These are phyloP conservation scores for Ochotona princeps DNA, from an alignment of 2,113 vertebrate genomes.

Conservation along the genomic window DNA sequence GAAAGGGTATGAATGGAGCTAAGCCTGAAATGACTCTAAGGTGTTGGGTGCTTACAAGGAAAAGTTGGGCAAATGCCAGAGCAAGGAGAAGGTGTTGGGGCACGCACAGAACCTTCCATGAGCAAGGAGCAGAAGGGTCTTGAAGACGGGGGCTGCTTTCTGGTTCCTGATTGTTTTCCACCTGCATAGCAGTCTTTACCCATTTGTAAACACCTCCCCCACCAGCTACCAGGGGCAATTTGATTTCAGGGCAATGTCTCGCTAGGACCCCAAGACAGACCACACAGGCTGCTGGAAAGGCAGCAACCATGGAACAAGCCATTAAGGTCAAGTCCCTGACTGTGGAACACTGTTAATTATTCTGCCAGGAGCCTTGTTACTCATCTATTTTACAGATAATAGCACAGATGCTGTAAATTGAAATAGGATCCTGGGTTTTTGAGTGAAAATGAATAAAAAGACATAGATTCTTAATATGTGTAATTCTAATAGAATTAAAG, in stretches of 20 bases:
- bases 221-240: neutral
- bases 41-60: neutral
- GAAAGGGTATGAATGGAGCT: neutral
- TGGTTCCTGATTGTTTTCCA: neutral
- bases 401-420: conserved; percentile 71
- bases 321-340: conserved; percentile 2
- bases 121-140: neutral
- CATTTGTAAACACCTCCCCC: neutral
- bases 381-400: conserved; percentile 56
- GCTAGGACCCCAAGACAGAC: neutral
- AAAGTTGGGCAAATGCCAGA: neutral
- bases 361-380: conserved; percentile 40
- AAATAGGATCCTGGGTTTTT: conserved; percentile 57
- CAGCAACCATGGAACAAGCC: neutral
- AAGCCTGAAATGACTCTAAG: neutral
- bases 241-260: neutral
- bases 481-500: conserved; percentile 76
- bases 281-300: neutral
- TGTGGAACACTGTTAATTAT: conserved; percentile 47
- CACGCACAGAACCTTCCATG: neutral
- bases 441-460: conserved; percentile 60
- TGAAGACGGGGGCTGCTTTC: neutral
- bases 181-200: neutral
- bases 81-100: neutral
- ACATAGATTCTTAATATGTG: conserved; percentile 76